These are phyloP conservation scores for Capricornis sumatraensis DNA, from an alignment of 2,113 vertebrate genomes.

Conservation along the genomic window DNA sequence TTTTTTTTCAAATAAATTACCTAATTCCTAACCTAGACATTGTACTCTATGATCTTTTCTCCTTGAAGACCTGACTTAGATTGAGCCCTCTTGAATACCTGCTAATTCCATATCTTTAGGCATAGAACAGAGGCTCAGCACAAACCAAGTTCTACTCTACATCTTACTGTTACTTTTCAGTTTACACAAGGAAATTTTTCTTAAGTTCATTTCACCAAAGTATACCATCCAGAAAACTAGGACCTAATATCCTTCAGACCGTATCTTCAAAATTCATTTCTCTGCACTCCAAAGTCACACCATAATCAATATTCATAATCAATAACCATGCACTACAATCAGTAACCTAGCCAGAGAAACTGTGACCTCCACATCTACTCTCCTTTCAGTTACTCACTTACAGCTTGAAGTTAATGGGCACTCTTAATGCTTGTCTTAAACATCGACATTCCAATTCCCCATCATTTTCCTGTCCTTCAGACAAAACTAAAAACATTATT, in stretches of 20 bases:
- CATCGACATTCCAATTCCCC: neutral
- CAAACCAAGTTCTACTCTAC: neutral
- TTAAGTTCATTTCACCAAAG: neutral
- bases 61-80: neutral
- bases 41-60: neutral
- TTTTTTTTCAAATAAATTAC: neutral
- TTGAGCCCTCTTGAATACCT: neutral
- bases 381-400: neutral
- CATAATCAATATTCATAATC: neutral
- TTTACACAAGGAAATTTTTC: neutral
- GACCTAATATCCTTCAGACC: neutral
- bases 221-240: neutral
- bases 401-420: neutral
- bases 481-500: neutral
- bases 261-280: slow-evolving; percentile 19
- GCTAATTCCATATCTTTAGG: neutral
- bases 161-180: neutral
- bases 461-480: neutral
- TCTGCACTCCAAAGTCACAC: neutral
- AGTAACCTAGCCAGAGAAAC: neutral
- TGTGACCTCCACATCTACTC: neutral
- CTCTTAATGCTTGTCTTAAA: neutral
- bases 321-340: neutral
- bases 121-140: neutral
- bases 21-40: neutral